A percentile compares a stretch with the other conserved stretches of the same genome.
Conservation (phyloP, 2,113 vertebrate genomes). For the Prunella himalayana region DNA sequence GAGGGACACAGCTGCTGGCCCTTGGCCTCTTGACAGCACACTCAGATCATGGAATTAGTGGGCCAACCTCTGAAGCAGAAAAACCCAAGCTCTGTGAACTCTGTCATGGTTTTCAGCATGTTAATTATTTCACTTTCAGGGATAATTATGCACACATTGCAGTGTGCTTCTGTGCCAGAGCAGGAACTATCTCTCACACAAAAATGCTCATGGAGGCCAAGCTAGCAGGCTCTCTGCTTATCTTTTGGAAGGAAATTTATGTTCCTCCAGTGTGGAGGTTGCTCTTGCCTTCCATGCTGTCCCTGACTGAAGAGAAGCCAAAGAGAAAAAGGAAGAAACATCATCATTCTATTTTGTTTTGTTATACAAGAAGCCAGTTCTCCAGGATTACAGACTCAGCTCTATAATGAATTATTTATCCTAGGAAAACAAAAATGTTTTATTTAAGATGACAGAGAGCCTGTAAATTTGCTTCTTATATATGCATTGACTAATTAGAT, state of each 20-base stretch:
- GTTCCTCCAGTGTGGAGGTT: neutral
- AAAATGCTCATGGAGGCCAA: neutral
- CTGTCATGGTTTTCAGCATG: neutral
- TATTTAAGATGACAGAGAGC: slow-evolving; percentile 73
- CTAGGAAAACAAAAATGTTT: slow-evolving; percentile 75
- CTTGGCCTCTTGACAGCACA: neutral
- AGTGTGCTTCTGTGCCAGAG: neutral
- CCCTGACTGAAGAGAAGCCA: neutral
- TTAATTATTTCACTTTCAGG: slow-evolving; percentile 5
- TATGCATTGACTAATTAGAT: slow-evolving; percentile 79
- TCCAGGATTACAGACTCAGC: slow-evolving; percentile 42
- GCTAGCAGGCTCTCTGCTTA: neutral
- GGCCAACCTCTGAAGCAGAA: neutral
- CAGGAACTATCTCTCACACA: neutral
- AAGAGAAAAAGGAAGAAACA: slow-evolving; percentile 17
- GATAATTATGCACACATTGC: neutral
- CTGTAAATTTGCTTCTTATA: slow-evolving; percentile 75
- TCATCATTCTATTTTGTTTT: slow-evolving; percentile 4
- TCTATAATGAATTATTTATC: slow-evolving; percentile 72
- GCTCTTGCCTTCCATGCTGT: neutral
- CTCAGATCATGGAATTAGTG: neutral
- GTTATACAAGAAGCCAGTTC: slow-evolving; percentile 39
- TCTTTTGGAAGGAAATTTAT: slow-evolving; percentile 32
- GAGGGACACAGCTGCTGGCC: neutral
- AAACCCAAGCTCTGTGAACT: neutral